Base-by-base conservation (phyloP, 2,888 invertebrate species). In the Amphiduros pacificus region DNA sequence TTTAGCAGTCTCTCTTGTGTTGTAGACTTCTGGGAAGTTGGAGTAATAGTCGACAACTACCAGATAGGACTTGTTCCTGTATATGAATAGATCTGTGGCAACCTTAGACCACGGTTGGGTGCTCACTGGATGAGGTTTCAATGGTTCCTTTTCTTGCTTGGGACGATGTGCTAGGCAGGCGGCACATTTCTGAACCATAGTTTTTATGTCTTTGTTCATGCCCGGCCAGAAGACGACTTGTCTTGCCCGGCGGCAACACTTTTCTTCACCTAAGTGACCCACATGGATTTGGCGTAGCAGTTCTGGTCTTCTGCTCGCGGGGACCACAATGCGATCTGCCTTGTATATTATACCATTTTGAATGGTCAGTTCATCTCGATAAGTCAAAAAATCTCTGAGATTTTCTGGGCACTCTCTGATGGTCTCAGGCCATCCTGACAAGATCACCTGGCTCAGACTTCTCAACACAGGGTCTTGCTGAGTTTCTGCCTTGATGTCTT, bases 161-260 rank as follows among this genome's bases (percentile, higher is more conserved):
- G 48, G 32, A 52, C 50, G 17, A n/a, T 48, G 27, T 27, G 48
- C 31, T 27, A 48, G 29, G 40, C 65, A 65, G 1, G 49, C 41
- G 29, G 4, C 28, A 29, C 63, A 65, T 14, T 31, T 51, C 1
- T 20, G 28, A 11, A 64, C 58, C 14, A 59, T 32, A n/a, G 60
- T 55, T 22, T 58, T 63, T 17, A 65, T 65, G 31, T 65, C 52
- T 3, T 28, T 51, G 49, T 60, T 60, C 62, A 66, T 66, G n/a
- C 65, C 67, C 2, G 65, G 58, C 63, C 67, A 67, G 41, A 52
- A 67, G 17, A 66, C 41, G 2, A 60, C 24, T 9, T 55, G 55
- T 27, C 62, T 55, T 0, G 66, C 66, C 17, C 62, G 24, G 31
- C 53, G 61, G 48, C 60, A 55, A 14, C 51, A 62, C 50, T 61